Base-by-base conservation (phyloP, 2,113 vertebrate species). In the Empidonax alnorum region DNA sequence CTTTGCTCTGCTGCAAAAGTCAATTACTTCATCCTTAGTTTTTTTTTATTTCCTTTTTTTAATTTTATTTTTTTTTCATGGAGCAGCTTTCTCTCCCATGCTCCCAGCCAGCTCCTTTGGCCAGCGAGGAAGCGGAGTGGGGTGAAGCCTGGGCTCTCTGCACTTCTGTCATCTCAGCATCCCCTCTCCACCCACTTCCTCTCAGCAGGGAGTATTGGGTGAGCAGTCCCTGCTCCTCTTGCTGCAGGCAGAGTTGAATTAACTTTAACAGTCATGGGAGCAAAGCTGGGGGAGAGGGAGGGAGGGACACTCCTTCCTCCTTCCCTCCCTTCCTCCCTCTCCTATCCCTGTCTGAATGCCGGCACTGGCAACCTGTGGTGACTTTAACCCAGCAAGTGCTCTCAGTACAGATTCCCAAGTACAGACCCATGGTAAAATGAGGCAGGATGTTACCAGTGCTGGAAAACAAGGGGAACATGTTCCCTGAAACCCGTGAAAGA, bases 91-190 rank as follows among this genome's bases (percentile, higher is more conserved):
- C 76, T 96, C 90, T 96, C 93, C 90, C 94, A 94, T 97, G 88
- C 52, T 95, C 88, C 85, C 90, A 95, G 96, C 88, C 94, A 96
- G 92, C 87, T 96, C 84, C 55, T 92, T 67, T 94, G 82, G 92
- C 75, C 25, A 95, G 75, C 0, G 0, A 84, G 82, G 65, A 63
- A 92, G 72, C 1, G 0, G 87, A 93, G 30, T 28, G 61, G 39
- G 75, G 59, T 84, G 79, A 94, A 91, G 25, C 35, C 63, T 91
- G 92, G 82, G 79, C 59, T 81, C 74, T 62, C 47, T 91, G 68
- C 59, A 75, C 22, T 93, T 86, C 68, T 93, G 63, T 94, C 79
- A 85, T 71, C 75, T 90, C 62, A 90, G 89, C 65, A 89, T n/a
- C n/a, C 65, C 31, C 56, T 77, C 90, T 85, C 82, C 86, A 85